Conservation (phyloP, 2,113 vertebrate genomes). For the Ranitomeya imitator region DNA sequence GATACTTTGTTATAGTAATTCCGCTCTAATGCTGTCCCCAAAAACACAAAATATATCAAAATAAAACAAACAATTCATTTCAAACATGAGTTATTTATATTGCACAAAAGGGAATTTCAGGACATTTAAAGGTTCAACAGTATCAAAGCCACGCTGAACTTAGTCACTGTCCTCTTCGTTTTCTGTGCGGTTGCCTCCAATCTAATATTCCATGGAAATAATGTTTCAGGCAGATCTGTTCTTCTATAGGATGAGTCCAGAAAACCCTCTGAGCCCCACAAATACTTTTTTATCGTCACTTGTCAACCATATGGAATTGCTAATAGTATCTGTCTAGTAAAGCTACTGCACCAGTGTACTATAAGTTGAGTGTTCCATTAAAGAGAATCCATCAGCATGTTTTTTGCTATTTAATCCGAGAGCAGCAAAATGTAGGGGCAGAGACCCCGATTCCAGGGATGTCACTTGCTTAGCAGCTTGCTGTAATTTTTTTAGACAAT, state of each 20-base stretch:
- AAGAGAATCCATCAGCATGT: background rate
- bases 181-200: background rate
- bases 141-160: background rate
- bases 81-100: slow-evolving; percentile 26
- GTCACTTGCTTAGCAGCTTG: too few relatives aligned
- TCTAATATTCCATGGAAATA: background rate
- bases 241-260: background rate
- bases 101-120: slow-evolving; percentile 1
- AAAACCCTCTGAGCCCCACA: background rate
- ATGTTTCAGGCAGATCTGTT: background rate
- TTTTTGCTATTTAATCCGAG: too few relatives aligned
- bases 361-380: slow-evolving; percentile 10
- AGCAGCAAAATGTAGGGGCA: too few relatives aligned
- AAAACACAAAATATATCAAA: slow-evolving; percentile 6
- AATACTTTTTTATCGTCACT: background rate
- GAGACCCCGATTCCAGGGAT: too few relatives aligned
- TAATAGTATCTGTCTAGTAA: background rate
- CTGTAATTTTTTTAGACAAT: too few relatives aligned
- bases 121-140: slow-evolving; percentile 12
- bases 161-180: background rate
- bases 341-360: background rate
- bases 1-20: background rate
- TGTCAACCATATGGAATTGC: background rate
- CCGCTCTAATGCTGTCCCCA: background rate
- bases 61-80: background rate